phyloP scores from a whole-genome alignment of 2,113 vertebrate species.

The Patagioenas fasciata region DNA sequence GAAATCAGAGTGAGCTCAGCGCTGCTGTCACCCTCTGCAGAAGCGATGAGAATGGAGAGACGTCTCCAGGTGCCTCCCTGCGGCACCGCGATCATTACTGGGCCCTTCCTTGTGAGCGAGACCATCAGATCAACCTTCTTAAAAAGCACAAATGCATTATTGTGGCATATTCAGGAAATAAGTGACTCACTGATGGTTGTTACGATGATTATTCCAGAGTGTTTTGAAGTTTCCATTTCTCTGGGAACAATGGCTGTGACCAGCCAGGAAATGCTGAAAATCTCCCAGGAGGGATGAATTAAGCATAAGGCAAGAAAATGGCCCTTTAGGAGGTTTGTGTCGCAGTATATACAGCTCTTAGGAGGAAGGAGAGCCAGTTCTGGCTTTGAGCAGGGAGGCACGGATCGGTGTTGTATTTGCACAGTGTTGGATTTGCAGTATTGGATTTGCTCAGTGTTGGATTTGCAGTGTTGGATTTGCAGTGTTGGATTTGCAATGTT shows the following conservation, averaged over 20 bases:
- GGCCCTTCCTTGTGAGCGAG: neutral
- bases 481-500: too few species aligned
- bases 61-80: neutral
- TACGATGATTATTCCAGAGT: neutral
- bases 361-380: too few species aligned
- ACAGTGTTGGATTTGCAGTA: too few species aligned
- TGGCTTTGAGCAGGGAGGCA: accelerated
- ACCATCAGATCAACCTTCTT: neutral
- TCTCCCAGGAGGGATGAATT: neutral
- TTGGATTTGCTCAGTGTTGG: too few species aligned
- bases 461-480: too few species aligned
- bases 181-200: neutral
- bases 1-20: neutral
- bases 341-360: too few species aligned
- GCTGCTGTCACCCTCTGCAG: neutral
- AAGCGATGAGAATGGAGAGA: neutral
- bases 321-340: accelerated
- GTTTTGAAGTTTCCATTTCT: neutral
- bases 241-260: neutral
- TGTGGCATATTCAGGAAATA: neutral
- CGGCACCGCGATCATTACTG: accelerated
- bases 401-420: neutral
- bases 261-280: neutral
- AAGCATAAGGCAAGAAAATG: neutral
- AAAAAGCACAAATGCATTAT: neutral